Conservation (phyloP, 2,797 vertebrate genomes). For the Eulemur albifrons region DNA sequence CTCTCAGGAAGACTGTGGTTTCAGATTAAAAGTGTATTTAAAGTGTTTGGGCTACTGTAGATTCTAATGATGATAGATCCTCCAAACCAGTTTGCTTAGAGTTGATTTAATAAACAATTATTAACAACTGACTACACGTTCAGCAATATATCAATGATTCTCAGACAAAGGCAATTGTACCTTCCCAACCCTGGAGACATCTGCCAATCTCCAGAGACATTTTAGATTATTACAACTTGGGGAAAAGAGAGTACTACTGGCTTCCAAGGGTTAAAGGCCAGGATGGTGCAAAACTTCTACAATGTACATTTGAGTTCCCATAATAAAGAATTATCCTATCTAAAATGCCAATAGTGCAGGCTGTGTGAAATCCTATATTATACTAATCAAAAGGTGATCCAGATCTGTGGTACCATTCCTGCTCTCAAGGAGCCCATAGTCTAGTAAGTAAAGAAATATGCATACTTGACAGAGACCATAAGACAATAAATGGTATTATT, state of each 20-base stretch:
- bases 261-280: background rate
- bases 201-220: background rate
- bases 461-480: background rate
- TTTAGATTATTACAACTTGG: background rate
- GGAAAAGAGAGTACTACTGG: background rate
- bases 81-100: background rate
- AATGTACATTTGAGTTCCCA: background rate
- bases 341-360: background rate
- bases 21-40: background rate
- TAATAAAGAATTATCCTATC: background rate
- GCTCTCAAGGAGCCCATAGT: background rate
- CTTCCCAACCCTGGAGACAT: background rate
- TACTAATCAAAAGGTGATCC: background rate
- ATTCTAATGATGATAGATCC: background rate
- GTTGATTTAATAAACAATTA: background rate
- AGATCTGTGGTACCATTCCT: background rate
- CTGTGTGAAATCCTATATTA: background rate
- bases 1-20: background rate
- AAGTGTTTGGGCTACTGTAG: too few species aligned
- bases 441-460: background rate
- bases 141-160: background rate
- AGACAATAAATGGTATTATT: background rate
- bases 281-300: background rate
- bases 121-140: too few species aligned
- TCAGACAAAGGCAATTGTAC: background rate